phyloP scores from a whole-genome alignment of 2,113 vertebrate genomes.

The Xiphorhynchus elegans region DNA sequence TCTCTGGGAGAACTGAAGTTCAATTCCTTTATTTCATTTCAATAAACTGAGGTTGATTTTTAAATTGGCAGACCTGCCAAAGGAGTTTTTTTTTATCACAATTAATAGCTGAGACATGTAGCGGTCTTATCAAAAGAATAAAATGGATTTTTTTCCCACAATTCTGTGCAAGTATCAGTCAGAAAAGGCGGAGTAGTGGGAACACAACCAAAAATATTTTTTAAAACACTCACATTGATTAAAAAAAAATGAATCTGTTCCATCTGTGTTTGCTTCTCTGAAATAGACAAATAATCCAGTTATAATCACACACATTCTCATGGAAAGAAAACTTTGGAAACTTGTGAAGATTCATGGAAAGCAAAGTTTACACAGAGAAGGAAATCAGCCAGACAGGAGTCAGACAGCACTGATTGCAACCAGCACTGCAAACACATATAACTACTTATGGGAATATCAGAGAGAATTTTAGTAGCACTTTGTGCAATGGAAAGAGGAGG shows the following conservation, averaged over 20 bases:
- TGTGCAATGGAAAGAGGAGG: background rate
- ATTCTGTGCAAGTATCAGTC: background rate
- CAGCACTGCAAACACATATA: background rate
- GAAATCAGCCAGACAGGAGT: conserved; percentile 26
- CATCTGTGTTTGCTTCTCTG: conserved; percentile 20
- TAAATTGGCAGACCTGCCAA: conserved; percentile 30
- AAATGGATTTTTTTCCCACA: background rate
- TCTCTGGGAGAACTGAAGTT: conserved; percentile 47
- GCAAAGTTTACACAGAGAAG: conserved; percentile 10
- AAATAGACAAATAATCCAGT: background rate
- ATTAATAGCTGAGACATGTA: conserved; percentile 26
- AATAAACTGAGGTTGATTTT: conserved; percentile 47
- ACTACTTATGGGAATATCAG: background rate
- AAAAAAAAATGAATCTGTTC: background rate
- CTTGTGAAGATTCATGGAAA: background rate
- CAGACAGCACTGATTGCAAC: background rate
- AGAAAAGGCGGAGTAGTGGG: background rate
- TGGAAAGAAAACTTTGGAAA: background rate
- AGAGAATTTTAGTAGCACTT: background rate
- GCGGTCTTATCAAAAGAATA: background rate
- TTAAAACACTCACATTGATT: background rate
- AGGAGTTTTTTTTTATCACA: conserved; percentile 47
- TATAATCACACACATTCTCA: background rate
- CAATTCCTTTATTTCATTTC: conserved; percentile 58
- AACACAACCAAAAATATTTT: background rate